Conservation (phyloP, 2,113 vertebrate genomes). For the Spea multiplicata region DNA sequence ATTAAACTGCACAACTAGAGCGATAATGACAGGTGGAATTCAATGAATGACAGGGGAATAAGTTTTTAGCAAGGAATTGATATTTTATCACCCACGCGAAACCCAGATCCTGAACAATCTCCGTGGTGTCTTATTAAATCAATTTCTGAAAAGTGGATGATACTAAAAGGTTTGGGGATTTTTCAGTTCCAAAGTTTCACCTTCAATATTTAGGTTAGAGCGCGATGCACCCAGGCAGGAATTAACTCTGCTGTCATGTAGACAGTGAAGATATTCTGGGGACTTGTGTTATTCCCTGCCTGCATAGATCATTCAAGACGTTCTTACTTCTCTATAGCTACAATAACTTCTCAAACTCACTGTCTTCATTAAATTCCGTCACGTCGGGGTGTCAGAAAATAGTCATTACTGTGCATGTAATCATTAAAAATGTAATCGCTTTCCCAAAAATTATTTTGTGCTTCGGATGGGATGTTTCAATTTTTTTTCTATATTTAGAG, state of each 20-base stretch:
- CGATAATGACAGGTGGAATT: conserved; percentile 31
- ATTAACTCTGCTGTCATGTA: background rate
- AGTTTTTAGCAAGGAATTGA: conserved; percentile 17
- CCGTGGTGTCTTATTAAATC: conserved; percentile 16
- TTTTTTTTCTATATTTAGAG: conserved; percentile 15
- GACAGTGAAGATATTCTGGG: conserved; percentile 1
- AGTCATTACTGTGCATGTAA: background rate
- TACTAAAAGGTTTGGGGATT: conserved; percentile 2
- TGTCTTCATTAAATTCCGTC: conserved; percentile 18
- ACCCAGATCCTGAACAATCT: conserved; percentile 21
- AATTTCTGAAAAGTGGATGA: background rate
- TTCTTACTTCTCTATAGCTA: background rate
- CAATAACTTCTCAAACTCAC: background rate
- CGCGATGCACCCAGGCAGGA: background rate
- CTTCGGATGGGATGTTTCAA: background rate
- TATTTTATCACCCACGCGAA: conserved; percentile 25
- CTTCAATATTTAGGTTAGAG: background rate
- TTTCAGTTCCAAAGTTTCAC: background rate
- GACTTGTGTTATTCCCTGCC: conserved; percentile 16
- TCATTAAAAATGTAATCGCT: conserved; percentile 21
- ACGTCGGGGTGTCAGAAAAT: background rate
- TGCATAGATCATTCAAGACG: conserved; percentile 18
- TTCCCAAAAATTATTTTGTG: background rate
- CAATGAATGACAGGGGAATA: conserved; percentile 34
- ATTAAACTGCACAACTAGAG: conserved; percentile 34